A percentile compares a stretch with the other conserved stretches of the same genome.
Conservation (phyloP, 2,888 invertebrate genomes). For the Homarus gammarus region DNA sequence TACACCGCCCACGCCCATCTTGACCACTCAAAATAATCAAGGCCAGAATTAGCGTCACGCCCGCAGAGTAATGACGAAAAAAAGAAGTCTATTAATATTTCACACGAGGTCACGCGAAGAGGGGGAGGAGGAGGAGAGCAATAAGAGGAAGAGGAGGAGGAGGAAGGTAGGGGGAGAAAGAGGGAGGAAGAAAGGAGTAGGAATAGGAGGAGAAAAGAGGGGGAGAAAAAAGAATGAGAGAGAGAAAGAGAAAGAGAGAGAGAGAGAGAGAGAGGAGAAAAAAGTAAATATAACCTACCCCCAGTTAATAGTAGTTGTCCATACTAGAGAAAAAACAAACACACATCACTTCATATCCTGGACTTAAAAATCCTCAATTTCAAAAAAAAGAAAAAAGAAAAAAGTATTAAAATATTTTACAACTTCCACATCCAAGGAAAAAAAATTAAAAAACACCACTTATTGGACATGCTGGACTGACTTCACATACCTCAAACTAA, state of each 20-base stretch:
- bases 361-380: too few species aligned
- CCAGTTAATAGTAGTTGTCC: too few species aligned
- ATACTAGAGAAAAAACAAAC: too few species aligned
- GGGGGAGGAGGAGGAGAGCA: neutral
- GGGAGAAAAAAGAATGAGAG: neutral
- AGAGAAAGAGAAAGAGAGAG: neutral
- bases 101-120: conserved; percentile 34
- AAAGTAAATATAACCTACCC: too few species aligned
- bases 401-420: too few species aligned
- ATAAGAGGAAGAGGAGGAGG: neutral
- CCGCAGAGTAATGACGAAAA: conserved; percentile 19
- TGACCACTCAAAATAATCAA: conserved; percentile 34
- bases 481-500: too few species aligned
- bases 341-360: too few species aligned
- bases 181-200: neutral
- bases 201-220: neutral
- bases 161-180: neutral
- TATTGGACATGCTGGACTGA: too few species aligned
- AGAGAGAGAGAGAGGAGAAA: neutral
- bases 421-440: too few species aligned
- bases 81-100: conserved; percentile 32
- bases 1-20: neutral
- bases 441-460: too few species aligned
- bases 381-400: too few species aligned
- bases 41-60: conserved; percentile 34